Evolutionary conservation across 1,140 invertebrate species (phyloP), one percentile per base, ranked within the genome.

Genomic region (Monomorium pharaonis): DNA sequence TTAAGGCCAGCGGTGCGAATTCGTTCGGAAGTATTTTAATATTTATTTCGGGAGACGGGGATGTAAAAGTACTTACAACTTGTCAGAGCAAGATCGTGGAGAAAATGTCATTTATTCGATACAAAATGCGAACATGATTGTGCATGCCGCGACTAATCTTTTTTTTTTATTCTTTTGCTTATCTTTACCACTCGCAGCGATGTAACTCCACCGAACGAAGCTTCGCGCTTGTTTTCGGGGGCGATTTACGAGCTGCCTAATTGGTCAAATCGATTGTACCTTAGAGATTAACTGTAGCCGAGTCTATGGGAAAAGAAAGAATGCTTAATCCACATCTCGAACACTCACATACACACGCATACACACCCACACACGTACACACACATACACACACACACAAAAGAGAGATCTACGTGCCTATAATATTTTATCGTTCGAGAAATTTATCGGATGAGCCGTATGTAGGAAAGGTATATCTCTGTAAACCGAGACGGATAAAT

Each of bases 41-140:
- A 37, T 51, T 51, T 44, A 9, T 72, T 56, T 70, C 33, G 49
- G 33, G 21, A 51, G 9, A 10, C 7, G 44, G 14, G 33, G 62
- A 12, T 76, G 14, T 21, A 27, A 70, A 27, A 44, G 0, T 37
- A 49, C 7, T 27, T 0, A 81, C 24, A 81, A 81, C 70, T 70
- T 12, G 30, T 72, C n/a, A n/a, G n/a, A 7, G 37, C 24, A 9
- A 70, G 24, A 18, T 16, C 16, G 30, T 85, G 84, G 84, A 85
- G 84, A 85, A 85, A 85, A 85, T 85, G 84, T 85, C n/a, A 51
- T 85, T 85, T 85, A 85, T 85, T 85, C 49, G 44, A 85, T 85
- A 85, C 54, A 85, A 85, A 85, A 85, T 80, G 84, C 84, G 72
- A 85, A 77, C 76, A 70, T 42, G 42, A 42, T 58, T 65, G 65